Conservation (phyloP, 1,140 invertebrate species). For the Arion vulgaris region DNA sequence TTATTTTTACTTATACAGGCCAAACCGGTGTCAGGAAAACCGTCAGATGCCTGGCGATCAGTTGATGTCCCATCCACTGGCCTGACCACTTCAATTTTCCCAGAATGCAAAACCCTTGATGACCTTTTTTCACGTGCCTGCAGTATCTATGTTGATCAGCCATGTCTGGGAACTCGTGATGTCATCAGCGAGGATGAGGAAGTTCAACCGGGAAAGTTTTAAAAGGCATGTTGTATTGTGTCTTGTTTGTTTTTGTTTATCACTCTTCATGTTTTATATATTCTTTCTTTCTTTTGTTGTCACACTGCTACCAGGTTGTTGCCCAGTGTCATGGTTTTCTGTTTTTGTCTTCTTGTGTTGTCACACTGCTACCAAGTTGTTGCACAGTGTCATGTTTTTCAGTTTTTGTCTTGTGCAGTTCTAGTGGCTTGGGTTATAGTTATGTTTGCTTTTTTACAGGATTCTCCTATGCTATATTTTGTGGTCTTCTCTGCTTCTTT, state of each 20-base stretch:
- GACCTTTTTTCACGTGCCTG: conserved; percentile 85
- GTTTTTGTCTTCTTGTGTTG: too few relatives aligned
- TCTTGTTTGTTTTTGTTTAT: background rate
- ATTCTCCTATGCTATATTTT: too few relatives aligned
- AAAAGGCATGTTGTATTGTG: conserved; percentile 78
- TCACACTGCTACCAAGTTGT: too few relatives aligned
- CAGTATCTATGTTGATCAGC: conserved; percentile 79
- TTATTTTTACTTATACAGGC: conserved; percentile 44
- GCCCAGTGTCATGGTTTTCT: too few relatives aligned
- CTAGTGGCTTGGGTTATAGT: too few relatives aligned
- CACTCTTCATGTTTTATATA: too few relatives aligned
- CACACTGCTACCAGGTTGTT: too few relatives aligned
- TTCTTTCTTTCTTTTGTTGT: too few relatives aligned
- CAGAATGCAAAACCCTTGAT: conserved; percentile 89
- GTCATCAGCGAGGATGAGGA: conserved; percentile 95
- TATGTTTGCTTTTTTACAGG: too few relatives aligned
- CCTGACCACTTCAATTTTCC: conserved; percentile 67
- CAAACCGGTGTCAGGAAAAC: conserved; percentile 46
- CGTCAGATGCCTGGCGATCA: conserved; percentile 61
- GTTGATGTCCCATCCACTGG: conserved; percentile 54
- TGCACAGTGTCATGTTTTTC: too few relatives aligned
- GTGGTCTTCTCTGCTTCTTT: too few relatives aligned
- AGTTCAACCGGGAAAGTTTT: conserved; percentile 91
- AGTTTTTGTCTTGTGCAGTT: too few relatives aligned
- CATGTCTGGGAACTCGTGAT: conserved; percentile 91